Evolutionary conservation across 2,797 vertebrate genomes (phyloP).

Genomic region (Pipistrellus pygmaeus): DNA sequence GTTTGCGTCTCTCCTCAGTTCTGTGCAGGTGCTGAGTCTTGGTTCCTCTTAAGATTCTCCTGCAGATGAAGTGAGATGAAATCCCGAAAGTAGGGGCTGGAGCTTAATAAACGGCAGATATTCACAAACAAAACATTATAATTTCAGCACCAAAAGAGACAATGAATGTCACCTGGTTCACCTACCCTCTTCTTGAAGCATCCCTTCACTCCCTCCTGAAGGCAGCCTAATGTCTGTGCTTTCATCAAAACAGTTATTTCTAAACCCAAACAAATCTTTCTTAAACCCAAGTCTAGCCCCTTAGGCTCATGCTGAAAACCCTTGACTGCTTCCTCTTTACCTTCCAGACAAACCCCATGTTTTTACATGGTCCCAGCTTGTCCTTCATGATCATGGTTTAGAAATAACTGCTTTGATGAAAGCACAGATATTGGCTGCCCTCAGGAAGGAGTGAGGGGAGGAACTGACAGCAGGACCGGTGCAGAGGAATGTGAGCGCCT

Average conservation of each 20-base stretch:
- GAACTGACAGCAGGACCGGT: rapidly evolving
- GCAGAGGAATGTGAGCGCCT: not conserved
- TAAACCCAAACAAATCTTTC: not conserved
- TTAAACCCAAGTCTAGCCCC: not conserved
- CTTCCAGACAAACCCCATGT: not conserved
- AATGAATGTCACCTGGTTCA: not conserved
- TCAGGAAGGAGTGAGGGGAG: rapidly evolving
- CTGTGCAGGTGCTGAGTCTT: not conserved
- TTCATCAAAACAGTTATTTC: too few relatives aligned
- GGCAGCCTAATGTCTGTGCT: too few relatives aligned
- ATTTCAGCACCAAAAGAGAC: not conserved
- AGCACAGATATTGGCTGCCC: not conserved
- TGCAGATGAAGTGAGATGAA: not conserved
- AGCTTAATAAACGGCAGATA: not conserved
- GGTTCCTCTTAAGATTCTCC: not conserved
- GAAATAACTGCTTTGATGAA: not conserved
- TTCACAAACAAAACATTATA: not conserved
- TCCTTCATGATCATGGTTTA: not conserved
- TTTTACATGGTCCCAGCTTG: not conserved
- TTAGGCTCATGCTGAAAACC: not conserved
- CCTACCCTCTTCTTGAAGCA: not conserved
- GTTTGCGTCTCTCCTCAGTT: not conserved
- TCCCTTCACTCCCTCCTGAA: too few relatives aligned
- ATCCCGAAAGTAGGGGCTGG: not conserved
- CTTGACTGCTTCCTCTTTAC: not conserved